These are phyloP conservation scores for Perccottus glenii DNA, from an alignment of 2,113 vertebrate genomes.

Conservation along the genomic window DNA sequence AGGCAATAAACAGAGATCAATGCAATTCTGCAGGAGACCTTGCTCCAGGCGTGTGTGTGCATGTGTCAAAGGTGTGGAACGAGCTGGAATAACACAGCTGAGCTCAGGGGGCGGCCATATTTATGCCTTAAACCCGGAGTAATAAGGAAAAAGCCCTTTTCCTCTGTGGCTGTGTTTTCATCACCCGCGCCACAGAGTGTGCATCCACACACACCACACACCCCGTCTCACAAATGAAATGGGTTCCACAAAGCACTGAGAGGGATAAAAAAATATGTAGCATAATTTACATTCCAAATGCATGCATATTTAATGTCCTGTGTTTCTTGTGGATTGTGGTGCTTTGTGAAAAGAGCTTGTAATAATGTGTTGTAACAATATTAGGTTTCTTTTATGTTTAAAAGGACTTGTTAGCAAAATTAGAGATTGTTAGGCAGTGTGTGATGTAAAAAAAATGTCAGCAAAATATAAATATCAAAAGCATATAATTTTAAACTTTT, in stretches of 20 bases:
- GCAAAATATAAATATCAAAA: neutral
- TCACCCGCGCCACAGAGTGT: conserved; percentile 18
- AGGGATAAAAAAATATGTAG: neutral
- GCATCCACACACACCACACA: conserved; percentile 6
- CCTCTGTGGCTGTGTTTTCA: conserved; percentile 50
- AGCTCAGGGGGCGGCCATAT: conserved; percentile 66
- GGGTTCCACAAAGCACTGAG: neutral
- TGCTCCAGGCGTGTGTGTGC: conserved; percentile 61
- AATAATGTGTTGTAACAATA: neutral
- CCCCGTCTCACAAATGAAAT: neutral
- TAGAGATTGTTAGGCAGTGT: neutral
- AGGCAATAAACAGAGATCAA: conserved; percentile 76
- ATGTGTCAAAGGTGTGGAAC: conserved; percentile 58
- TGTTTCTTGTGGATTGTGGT: neutral
- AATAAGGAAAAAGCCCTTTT: conserved; percentile 42
- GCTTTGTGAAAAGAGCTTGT: neutral
- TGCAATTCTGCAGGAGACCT: conserved; percentile 68
- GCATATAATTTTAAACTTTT: too few species aligned
- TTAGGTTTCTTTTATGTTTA: neutral
- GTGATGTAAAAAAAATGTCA: too few species aligned
- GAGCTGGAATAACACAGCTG: conserved; percentile 72
- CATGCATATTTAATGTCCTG: conserved; percentile 9
- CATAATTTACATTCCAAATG: conserved; percentile 3
- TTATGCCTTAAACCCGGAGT: conserved; percentile 54
- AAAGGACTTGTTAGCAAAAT: neutral